Evolutionary conservation across 2,797 vertebrate genomes (phyloP), one percentile per base, ranked within the genome.

Genomic region (Epinephelus coioides): DNA sequence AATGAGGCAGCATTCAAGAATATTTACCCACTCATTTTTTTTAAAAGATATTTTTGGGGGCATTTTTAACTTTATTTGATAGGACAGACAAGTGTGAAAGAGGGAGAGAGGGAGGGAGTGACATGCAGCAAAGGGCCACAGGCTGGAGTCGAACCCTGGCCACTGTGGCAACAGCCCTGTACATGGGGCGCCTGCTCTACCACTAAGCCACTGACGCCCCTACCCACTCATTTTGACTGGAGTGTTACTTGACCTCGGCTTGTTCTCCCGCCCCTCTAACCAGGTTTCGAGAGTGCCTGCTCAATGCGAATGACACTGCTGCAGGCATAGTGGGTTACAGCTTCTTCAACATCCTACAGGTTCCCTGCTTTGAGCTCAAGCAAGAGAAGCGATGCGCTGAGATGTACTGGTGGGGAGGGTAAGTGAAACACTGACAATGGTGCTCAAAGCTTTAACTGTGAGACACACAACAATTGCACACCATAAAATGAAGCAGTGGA

Each of bases 391-490:
- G 84, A n/a, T 98, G 98, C 21, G 86, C 95, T 27, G 79, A 91
- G 61, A 93, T 95, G 93, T 89, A 94, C 91, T 97, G 96, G 97
- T 96, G 96, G 96, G 96, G 96, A 62, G 93, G 89, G 97, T 98
- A 92, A 88, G 97, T 44, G 51, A 85, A 71, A 71, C 40, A 6
- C 63, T 69, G 38, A 46, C 1, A 14, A 19, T 65, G 38, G 54
- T 65, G n/a, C 57, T 40, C 18, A 3, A 46, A 64, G 61, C 23
- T 71, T 62, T 44, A 23, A 66, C n/a, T 54, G 65, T 11, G 4
- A 56, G 62, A 34, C 44, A 59, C 13, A 65, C 6, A 55, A 5
- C 19, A 43, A 13, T 17, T 69, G 3, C 38, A 46, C 23, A 60
- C 2, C 1, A 66, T 44, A 60, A 68, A 43, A 53, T 25, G 15